Conservation (phyloP, 1,140 invertebrate species). For the Drosophila pandora region DNA sequence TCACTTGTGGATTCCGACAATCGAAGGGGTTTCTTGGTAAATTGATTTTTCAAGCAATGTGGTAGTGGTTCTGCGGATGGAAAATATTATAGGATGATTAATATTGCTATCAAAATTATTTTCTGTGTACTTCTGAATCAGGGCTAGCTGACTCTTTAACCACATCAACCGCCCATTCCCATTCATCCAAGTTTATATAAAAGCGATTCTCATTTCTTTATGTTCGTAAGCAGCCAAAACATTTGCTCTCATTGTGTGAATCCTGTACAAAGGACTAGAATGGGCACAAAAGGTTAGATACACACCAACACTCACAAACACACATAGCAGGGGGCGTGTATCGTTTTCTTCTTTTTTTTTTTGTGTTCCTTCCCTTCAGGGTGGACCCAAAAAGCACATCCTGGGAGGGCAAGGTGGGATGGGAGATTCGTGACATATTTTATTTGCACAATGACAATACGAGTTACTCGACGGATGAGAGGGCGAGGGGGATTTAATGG, state of each 20-base stretch:
- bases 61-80: not conserved
- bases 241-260: constrained; percentile 60
- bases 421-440: constrained; percentile 83
- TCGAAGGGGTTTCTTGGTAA: not conserved
- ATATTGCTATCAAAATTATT: not conserved
- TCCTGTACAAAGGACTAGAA: constrained; percentile 62
- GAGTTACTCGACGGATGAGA: constrained; percentile 62
- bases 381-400: constrained; percentile 44
- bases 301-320: constrained; percentile 31
- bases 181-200: constrained; percentile 76
- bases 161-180: constrained; percentile 40
- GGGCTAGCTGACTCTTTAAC: constrained; percentile 35
- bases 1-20: constrained; percentile 6
- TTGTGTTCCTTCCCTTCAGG: constrained; percentile 5
- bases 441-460: constrained; percentile 83
- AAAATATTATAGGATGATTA: not conserved
- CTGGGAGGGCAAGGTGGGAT: constrained; percentile 31
- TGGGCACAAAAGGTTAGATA: constrained; percentile 78
- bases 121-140: constrained; percentile 16
- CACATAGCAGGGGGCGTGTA: constrained; percentile 62
- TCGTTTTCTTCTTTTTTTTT: constrained; percentile 22
- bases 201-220: constrained; percentile 67
- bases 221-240: constrained; percentile 49
- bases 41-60: not conserved
- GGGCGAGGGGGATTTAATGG: constrained; percentile 1